Percentiles rank a stretch among this genome's conserved stretches.
These are phyloP conservation scores for Tachina fera DNA, from an alignment of 2,888 invertebrate species.

Conservation along the genomic window DNA sequence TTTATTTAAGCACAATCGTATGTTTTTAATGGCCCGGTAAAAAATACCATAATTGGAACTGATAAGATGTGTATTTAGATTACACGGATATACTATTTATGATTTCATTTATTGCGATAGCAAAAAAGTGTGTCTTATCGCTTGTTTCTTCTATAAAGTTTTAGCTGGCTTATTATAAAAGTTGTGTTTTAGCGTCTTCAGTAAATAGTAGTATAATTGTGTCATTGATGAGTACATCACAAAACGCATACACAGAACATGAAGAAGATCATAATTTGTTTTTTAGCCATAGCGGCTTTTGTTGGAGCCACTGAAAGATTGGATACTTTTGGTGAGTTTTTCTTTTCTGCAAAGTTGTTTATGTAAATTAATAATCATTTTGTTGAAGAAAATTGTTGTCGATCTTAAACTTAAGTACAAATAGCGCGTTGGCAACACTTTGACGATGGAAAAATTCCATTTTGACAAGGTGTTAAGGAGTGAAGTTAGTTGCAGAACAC, in stretches of 20 bases:
- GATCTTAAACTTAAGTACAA: too few relatives aligned
- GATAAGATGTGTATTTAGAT: too few relatives aligned
- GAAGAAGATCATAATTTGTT: constrained; percentile 77
- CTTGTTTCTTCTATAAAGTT: neutral
- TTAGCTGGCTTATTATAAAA: constrained; percentile 76
- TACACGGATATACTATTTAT: too few relatives aligned
- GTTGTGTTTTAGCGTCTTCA: constrained; percentile 51
- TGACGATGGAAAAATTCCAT: too few relatives aligned
- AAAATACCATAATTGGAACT: too few relatives aligned
- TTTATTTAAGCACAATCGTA: too few relatives aligned
- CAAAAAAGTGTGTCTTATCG: neutral
- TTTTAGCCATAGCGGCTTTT: constrained; percentile 77
- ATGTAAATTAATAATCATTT: neutral
- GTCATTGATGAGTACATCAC: constrained; percentile 73
- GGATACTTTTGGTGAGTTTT: constrained; percentile 75
- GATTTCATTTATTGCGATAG: neutral
- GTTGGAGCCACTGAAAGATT: constrained; percentile 72
- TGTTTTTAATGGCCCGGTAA: too few relatives aligned
- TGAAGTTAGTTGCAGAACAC: too few relatives aligned
- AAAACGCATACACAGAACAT: constrained; percentile 73
- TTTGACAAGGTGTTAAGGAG: too few relatives aligned
- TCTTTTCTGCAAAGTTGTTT: neutral
- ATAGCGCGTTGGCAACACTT: too few relatives aligned
- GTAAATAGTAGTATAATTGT: constrained; percentile 76
- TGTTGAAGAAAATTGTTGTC: too few relatives aligned